Conservation (phyloP, 2,113 vertebrate genomes). For the Prunella fulvescens region DNA sequence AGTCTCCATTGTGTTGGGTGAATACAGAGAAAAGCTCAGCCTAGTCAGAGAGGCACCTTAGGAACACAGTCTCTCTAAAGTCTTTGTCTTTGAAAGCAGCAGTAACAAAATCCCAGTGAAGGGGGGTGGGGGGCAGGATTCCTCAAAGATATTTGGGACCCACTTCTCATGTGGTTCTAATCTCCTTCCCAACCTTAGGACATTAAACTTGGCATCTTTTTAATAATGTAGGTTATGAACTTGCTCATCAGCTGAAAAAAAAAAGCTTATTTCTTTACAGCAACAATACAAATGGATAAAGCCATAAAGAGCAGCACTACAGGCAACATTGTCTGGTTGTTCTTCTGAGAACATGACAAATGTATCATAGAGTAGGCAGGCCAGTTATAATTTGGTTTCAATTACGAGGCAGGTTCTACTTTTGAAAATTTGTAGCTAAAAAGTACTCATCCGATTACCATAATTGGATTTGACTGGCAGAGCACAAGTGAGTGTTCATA, state of each 20-base stretch:
- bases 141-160: neutral
- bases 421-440: neutral
- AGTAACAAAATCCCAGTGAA: neutral
- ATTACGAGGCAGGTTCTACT: neutral
- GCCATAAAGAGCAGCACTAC: neutral
- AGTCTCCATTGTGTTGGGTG: neutral
- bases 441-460: neutral
- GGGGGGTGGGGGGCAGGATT: neutral
- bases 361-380: neutral
- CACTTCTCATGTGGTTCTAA: neutral
- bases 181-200: neutral
- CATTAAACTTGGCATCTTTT: neutral
- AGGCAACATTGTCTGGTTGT: neutral
- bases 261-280: neutral
- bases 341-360: neutral
- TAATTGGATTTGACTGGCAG: conserved; percentile 7
- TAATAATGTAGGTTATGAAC: neutral
- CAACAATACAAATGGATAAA: neutral
- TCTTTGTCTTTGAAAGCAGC: neutral
- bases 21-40: neutral
- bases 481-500: neutral
- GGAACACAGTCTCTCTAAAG: neutral
- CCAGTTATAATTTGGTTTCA: neutral
- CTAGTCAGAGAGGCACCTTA: neutral
- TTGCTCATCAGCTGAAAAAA: neutral